These are phyloP conservation scores for Drosophila nr. perissopoda DNA, from an alignment of 2,888 invertebrate species.

Conservation along the genomic window DNA sequence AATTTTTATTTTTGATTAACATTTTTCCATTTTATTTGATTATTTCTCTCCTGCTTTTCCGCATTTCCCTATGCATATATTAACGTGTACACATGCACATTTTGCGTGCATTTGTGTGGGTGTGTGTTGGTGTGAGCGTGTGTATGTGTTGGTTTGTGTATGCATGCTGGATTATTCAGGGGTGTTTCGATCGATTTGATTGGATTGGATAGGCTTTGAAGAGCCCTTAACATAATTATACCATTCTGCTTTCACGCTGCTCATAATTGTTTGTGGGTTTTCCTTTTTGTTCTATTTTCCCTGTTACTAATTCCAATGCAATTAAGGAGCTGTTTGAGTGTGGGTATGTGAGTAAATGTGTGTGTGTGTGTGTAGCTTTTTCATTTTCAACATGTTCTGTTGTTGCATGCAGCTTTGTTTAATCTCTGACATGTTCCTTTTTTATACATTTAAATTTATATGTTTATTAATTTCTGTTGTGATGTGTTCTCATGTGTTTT, in stretches of 20 bases:
- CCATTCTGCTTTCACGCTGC: constrained; percentile 59
- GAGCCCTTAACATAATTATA: constrained; percentile 77
- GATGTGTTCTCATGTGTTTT: constrained; percentile 34
- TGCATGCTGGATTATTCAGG: constrained; percentile 29
- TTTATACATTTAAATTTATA: constrained; percentile 52
- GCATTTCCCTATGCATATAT: constrained; percentile 73
- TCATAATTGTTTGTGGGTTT: constrained; percentile 53
- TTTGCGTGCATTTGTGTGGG: constrained; percentile 30
- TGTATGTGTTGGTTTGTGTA: constrained; percentile 18
- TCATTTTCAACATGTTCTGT: constrained; percentile 49
- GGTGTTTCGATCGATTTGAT: constrained; percentile 52
- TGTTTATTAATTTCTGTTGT: constrained; percentile 24
- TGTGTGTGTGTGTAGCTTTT: constrained; percentile 23
- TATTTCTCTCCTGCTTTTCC: constrained; percentile 70
- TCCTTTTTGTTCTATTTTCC: constrained; percentile 23
- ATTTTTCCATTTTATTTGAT: constrained; percentile 80
- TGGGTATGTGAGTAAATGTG: constrained; percentile 8
- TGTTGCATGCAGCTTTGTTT: constrained; percentile 56
- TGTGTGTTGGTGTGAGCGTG: constrained; percentile 10
- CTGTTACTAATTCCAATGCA: constrained; percentile 54
- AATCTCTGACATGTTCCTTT: constrained; percentile 49
- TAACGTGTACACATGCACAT: constrained; percentile 69
- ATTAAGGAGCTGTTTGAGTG: constrained; percentile 29
- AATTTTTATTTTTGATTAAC: constrained; percentile 72
- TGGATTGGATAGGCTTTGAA: constrained; percentile 74